Evolutionary conservation across 2,888 invertebrate genomes (phyloP), one percentile per base, ranked within the genome.

Genomic region (Drosophila tripunctata): DNA sequence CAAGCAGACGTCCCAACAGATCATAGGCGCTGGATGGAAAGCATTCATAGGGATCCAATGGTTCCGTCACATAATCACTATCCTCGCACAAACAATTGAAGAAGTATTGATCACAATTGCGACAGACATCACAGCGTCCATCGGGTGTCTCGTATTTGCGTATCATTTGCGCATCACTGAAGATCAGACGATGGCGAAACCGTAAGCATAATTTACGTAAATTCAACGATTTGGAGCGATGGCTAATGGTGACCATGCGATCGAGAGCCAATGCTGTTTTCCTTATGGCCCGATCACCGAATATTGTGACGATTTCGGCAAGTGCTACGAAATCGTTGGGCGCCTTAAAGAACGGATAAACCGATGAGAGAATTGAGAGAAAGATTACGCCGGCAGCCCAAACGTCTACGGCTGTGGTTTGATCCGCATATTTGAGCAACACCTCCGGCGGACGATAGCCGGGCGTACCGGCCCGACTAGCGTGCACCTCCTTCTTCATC

Each of bases 381-480:
- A 97, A 93, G 78, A 97, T 96, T 47, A 97, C 95, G 60, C 97
- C 97, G 38, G 94, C 94, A 45, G 97, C 96, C 97, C 98, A 98
- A 82, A 96, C 93, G 92, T 98, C 98, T 74, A 98, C 96, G 66
- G 96, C 96, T 83, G 96, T 95, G 27, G 95, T 94, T 92, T 98
- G 98, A 65, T 94, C 92, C n/a, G 94, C 92, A 90, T 94, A 94
- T 91, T 96, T 96, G 24, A 97, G 92, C 75, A 96, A 91, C 79
- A 96, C 96, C 92, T 96, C 97, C 0, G 97, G 97, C 54, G 97
- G 96, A 22, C 97, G 93, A 91, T 96, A 97, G 30, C 97, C 97
- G 51, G 97, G 96, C 40, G 97, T 97, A 67, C 97, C 97, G 52
- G 97, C 97, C 81, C 97, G 92, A 3, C 96, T 94, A 5, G 96